Base-by-base conservation (phyloP, 2,113 vertebrate species). In the Poecile atricapillus region DNA sequence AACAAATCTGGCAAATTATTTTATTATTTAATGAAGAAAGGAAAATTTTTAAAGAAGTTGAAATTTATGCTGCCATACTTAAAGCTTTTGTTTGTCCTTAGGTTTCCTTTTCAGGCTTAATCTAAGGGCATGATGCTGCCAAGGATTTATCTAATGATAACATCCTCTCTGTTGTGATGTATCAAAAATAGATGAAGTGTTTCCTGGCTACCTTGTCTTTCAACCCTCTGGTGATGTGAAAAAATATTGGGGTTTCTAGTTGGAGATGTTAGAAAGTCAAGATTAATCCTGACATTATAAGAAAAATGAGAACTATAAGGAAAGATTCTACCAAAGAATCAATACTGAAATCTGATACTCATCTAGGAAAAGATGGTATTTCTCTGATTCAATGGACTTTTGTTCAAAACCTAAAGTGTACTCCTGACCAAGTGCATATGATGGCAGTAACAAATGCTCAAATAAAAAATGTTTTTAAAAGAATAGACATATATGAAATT, bases 61-160 rank as follows among this genome's bases (percentile, higher is more conserved):
- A 49, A 30, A 31, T 16, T 53, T 79, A 11, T 27, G 2, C 35
- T 75, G 7, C 12, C 7, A 35, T 58, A 24, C 0, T 69, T 55
- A 55, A 3, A 47, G 5, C 1, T 43, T 56, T 64, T 31, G 3
- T 43, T 83, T 64, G 64, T 52, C 19, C 7, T 65, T 46, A 37
- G 13, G 7, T 68, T 71, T 86, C 50, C 37, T 70, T 65, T n/a
- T 55, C 14, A 46, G 65, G 8, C 8, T 59, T 64, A 60, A 74
- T 30, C n/a, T 58, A 31, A 67, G 91, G 33, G 13, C 15, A 39
- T 0, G 2, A 50, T 47, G 11, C 2, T n/a, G 2, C 1, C 39
- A 76, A 35, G 5, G 37, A 41, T 68, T 75, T 76, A 35, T 25
- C 20, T 83, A 39, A 59, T 17, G 15, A 11, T 50, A 86, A 18